Evolutionary conservation across 2,797 vertebrate species (phyloP).

Genomic region (Sebastes glaucus): DNA sequence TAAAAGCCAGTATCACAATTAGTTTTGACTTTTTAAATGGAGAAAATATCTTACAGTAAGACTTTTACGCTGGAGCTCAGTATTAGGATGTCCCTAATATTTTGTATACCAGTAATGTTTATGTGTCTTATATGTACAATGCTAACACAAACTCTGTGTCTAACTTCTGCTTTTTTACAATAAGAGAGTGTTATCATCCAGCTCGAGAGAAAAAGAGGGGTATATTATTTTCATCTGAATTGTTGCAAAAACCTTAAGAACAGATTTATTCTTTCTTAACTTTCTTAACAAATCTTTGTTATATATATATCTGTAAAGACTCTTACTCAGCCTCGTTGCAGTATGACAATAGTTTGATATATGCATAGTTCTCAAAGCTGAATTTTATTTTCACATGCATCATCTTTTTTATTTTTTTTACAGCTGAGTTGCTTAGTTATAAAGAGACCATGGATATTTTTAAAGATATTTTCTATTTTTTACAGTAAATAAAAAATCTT

Average conservation of each 20-base stretch:
- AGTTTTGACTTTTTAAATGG: not conserved
- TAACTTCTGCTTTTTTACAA: constrained; percentile 10
- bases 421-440: constrained; percentile 1
- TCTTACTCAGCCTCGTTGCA: not conserved
- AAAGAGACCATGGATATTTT: not conserved
- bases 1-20: not conserved
- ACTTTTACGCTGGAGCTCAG: not conserved
- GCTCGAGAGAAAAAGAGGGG: not conserved
- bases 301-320: not conserved
- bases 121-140: not conserved
- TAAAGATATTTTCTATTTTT: constrained; percentile 22
- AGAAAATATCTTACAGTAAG: constrained; percentile 1
- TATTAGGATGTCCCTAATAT: not conserved
- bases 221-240: not conserved
- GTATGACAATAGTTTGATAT: not conserved
- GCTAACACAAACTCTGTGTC: not conserved
- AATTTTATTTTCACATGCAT: constrained; percentile 7
- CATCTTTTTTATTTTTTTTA: constrained; percentile 7
- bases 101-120: not conserved
- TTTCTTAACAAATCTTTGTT: no score
- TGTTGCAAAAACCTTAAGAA: not conserved
- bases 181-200: not conserved
- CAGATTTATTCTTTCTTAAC: not conserved
- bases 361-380: constrained; percentile 42
- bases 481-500: constrained; percentile 17